These are phyloP conservation scores for Scotopteryx bipunctaria DNA, from an alignment of 2,888 invertebrate species.

Conservation along the genomic window DNA sequence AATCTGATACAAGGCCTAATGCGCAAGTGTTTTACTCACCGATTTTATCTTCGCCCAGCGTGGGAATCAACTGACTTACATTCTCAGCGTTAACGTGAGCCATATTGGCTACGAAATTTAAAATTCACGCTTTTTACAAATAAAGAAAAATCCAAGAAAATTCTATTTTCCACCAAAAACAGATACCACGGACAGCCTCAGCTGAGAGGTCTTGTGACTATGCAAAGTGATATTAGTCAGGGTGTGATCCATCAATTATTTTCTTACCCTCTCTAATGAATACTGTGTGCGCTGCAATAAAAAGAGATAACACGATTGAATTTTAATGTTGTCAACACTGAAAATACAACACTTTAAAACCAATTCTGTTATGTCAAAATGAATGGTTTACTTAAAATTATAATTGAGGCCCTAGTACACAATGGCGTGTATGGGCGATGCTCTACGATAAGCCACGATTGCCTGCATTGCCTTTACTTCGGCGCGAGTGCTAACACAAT, in stretches of 20 bases:
- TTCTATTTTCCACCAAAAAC: slow-evolving; percentile 56
- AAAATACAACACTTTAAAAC: slow-evolving; percentile 31
- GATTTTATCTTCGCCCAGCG: slow-evolving; percentile 92
- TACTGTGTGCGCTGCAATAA: slow-evolving; percentile 57
- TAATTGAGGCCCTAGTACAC: too few relatives aligned
- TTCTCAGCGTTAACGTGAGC: slow-evolving; percentile 85
- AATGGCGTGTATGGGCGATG: too few relatives aligned
- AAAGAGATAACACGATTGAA: slow-evolving; percentile 58
- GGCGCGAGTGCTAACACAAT: too few relatives aligned
- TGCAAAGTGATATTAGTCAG: slow-evolving; percentile 61
- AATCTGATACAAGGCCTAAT: background rate
- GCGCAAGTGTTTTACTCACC: slow-evolving; percentile 82
- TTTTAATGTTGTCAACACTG: slow-evolving; percentile 55
- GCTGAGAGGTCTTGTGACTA: slow-evolving; percentile 84
- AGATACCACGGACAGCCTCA: slow-evolving; percentile 66
- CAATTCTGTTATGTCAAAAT: slow-evolving; percentile 7
- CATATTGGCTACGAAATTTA: slow-evolving; percentile 70
- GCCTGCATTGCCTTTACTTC: too few relatives aligned
- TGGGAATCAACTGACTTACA: slow-evolving; percentile 86
- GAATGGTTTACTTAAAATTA: too few relatives aligned
- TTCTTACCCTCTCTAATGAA: slow-evolving; percentile 76
- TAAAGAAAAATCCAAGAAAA: slow-evolving; percentile 49
- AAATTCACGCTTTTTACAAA: slow-evolving; percentile 45
- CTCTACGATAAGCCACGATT: too few relatives aligned
- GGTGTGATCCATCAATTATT: slow-evolving; percentile 41